Percentiles rank a stretch among this genome's conserved stretches.
phyloP scores from a whole-genome alignment of 1,140 invertebrate genomes.

The Trachelipus rathkii region DNA sequence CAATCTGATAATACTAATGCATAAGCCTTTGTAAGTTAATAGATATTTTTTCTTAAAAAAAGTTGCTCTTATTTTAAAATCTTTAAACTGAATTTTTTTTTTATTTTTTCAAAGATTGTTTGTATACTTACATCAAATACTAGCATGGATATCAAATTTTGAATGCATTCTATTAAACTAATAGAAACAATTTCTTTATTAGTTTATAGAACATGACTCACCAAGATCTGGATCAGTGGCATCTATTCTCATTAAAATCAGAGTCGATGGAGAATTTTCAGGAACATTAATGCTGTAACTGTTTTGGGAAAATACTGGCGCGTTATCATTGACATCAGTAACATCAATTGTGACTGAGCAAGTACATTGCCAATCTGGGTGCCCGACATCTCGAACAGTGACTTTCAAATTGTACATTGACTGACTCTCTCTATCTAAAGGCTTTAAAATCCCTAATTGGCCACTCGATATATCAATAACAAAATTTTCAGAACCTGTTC shows the following conservation, averaged over 20 bases:
- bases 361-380: conserved; percentile 71
- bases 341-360: conserved; percentile 78
- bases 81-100: too few relatives aligned
- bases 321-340: conserved; percentile 82
- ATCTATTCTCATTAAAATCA: conserved; percentile 65
- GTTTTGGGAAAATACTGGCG: conserved; percentile 70
- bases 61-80: too few relatives aligned
- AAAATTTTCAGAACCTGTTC: conserved; percentile 73
- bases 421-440: conserved; percentile 71
- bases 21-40: too few relatives aligned
- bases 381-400: conserved; percentile 77
- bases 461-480: conserved; percentile 67
- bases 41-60: too few relatives aligned
- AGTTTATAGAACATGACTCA: conserved; percentile 46
- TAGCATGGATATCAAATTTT: too few relatives aligned
- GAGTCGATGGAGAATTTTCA: conserved; percentile 81
- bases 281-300: conserved; percentile 75
- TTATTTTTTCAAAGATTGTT: too few relatives aligned
- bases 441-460: conserved; percentile 64
- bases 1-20: too few relatives aligned
- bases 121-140: too few relatives aligned
- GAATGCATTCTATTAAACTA: too few relatives aligned
- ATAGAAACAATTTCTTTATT: too few relatives aligned
- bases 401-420: conserved; percentile 66
- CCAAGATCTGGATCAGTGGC: conserved; percentile 81